Evolutionary conservation across 2,797 vertebrate species (phyloP).

Genomic region (Cyclura pinguis): DNA sequence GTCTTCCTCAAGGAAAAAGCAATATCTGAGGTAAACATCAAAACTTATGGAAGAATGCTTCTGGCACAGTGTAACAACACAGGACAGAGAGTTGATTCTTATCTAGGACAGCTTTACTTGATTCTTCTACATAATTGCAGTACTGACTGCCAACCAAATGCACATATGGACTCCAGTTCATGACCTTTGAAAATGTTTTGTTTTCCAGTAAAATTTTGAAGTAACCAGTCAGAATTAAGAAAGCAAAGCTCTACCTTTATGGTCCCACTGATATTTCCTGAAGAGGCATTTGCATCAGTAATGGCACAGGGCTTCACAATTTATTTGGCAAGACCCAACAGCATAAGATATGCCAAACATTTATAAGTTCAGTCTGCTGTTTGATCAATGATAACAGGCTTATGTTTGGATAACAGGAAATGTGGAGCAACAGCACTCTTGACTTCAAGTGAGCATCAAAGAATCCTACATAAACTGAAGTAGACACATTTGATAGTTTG

Average conservation of each 20-base stretch:
- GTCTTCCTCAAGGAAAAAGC: not conserved
- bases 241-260: not conserved
- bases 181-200: not conserved
- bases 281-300: not conserved
- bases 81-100: not conserved
- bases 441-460: slow-evolving; percentile 2
- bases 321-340: not conserved
- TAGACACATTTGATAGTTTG: slow-evolving; percentile 40
- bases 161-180: not conserved
- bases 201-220: not conserved
- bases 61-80: not conserved
- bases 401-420: not conserved
- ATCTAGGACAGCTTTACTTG: not conserved
- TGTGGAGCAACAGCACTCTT: slow-evolving; percentile 17
- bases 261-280: not conserved
- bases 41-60: no score
- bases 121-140: not conserved
- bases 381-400: not conserved
- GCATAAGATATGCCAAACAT: not conserved
- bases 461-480: slow-evolving; percentile 18
- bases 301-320: not conserved
- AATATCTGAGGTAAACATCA: not conserved
- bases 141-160: no score
- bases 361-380: not conserved
- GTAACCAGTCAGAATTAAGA: not conserved